These are phyloP conservation scores for Alca torda DNA, from an alignment of 2,797 vertebrate genomes.

Conservation along the genomic window DNA sequence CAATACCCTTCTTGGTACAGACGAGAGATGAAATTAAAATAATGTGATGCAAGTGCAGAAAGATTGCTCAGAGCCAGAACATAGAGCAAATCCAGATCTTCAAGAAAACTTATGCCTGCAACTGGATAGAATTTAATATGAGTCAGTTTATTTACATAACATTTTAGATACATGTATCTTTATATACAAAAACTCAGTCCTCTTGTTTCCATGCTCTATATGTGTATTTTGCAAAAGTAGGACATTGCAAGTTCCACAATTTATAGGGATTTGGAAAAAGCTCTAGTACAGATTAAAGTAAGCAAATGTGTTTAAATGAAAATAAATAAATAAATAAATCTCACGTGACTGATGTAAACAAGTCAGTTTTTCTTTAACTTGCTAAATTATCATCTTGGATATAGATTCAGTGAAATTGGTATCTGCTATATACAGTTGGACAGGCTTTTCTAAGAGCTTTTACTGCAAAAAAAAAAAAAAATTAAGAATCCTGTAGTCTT, in stretches of 20 bases:
- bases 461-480: not conserved
- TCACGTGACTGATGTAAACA: not conserved
- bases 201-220: not conserved
- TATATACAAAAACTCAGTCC: not conserved
- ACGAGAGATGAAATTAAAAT: not conserved
- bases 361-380: not conserved
- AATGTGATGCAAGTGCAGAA: not conserved
- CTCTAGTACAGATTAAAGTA: not conserved
- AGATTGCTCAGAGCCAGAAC: not conserved
- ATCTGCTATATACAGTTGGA: not conserved
- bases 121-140: not conserved
- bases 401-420: not conserved
- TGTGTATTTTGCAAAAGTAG: not conserved
- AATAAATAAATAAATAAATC: not conserved
- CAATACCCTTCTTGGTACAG: not conserved
- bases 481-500: not conserved
- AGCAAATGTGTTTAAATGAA: not conserved
- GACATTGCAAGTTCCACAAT: not conserved
- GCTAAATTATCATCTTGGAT: not conserved
- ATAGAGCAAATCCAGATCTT: not conserved
- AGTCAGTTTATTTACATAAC: not conserved
- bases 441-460: not conserved
- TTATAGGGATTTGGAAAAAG: not conserved
- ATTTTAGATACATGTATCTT: no score
- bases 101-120: not conserved